Evolutionary conservation across 2,797 vertebrate genomes (phyloP).

Genomic region (Onychomys arenicola): DNA sequence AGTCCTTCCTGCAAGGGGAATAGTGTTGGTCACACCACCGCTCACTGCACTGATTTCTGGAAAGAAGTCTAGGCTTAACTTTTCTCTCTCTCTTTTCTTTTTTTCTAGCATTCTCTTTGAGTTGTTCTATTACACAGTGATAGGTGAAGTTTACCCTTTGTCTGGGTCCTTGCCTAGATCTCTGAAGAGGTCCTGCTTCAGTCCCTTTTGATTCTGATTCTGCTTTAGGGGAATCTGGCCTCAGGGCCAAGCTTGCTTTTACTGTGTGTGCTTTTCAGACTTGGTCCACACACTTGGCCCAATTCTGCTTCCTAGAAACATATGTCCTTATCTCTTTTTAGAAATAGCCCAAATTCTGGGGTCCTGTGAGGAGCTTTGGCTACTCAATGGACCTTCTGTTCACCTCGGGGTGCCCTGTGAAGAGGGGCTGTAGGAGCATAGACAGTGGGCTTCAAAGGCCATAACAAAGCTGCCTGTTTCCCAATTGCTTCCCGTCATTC

Average conservation of each 20-base stretch:
- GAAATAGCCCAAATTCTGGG: background rate
- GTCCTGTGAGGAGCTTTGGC: background rate
- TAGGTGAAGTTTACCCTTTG: background rate
- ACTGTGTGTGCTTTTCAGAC: background rate
- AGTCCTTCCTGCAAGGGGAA: background rate
- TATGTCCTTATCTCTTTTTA: background rate
- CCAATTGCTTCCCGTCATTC: background rate
- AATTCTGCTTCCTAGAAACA: background rate
- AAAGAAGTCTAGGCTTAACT: background rate
- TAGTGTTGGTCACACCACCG: background rate
- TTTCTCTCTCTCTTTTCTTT: background rate
- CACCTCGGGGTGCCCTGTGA: background rate
- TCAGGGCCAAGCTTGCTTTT: background rate
- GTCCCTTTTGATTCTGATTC: background rate
- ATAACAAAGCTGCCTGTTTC: background rate
- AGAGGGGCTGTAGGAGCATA: background rate
- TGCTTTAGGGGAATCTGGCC: accelerated
- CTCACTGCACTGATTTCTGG: slow-evolving; percentile 17
- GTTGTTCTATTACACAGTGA: background rate
- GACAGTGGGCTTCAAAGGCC: background rate
- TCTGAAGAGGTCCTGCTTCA: background rate
- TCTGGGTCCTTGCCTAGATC: background rate
- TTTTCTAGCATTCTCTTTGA: background rate
- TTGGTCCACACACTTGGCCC: background rate
- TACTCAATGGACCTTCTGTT: background rate